Conservation (phyloP, 1,140 invertebrate genomes). For the Watersipora subatra region DNA sequence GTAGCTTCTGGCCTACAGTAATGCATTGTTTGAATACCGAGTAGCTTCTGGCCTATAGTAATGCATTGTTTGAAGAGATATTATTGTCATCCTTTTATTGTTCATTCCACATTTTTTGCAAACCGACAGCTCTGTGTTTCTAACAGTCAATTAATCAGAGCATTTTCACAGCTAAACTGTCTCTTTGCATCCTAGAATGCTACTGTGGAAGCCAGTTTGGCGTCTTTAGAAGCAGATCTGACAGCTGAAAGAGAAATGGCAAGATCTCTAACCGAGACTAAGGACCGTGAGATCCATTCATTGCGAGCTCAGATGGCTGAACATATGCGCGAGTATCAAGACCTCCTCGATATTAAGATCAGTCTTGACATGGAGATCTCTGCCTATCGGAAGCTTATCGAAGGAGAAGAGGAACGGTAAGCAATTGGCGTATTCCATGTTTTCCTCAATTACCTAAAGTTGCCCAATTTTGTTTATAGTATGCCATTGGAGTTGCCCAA, state of each 20-base stretch:
- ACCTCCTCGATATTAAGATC: slow-evolving; percentile 89
- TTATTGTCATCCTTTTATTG: no score
- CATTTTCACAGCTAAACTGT: no score
- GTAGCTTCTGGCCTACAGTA: no score
- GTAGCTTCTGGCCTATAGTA: no score
- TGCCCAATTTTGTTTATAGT: not conserved
- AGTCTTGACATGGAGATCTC: slow-evolving; percentile 90
- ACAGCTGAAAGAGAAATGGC: slow-evolving; percentile 57
- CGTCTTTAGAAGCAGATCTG: slow-evolving; percentile 67
- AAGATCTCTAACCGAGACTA: slow-evolving; percentile 51
- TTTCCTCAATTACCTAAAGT: not conserved
- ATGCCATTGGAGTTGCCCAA: not conserved
- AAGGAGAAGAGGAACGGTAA: slow-evolving; percentile 59
- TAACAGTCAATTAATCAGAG: no score
- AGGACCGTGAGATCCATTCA: slow-evolving; percentile 63
- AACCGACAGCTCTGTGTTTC: no score
- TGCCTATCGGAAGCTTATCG: slow-evolving; percentile 80
- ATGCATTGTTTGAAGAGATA: no score
- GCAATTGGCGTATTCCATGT: not conserved
- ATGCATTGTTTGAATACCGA: no score
- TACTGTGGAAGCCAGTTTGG: slow-evolving; percentile 41
- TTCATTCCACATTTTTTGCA: no score
- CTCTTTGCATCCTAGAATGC: no score
- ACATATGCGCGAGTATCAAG: slow-evolving; percentile 82
- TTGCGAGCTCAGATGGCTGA: slow-evolving; percentile 69